These are phyloP conservation scores for Neuroterus valhalla DNA, from an alignment of 1,140 invertebrate species.

Conservation along the genomic window DNA sequence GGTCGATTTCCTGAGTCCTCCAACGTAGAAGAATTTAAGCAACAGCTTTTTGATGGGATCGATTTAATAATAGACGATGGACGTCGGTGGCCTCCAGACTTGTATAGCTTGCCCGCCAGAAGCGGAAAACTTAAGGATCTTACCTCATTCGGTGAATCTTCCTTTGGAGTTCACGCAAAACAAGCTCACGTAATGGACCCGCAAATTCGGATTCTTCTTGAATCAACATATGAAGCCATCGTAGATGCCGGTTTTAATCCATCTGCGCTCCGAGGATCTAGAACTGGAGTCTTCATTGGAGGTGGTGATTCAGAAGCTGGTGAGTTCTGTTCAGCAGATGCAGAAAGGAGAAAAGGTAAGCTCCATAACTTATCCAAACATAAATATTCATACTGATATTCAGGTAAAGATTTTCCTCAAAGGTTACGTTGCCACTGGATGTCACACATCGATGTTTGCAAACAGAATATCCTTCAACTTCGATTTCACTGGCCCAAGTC, in stretches of 20 bases:
- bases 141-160: constrained; percentile 91
- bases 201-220: constrained; percentile 91
- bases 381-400: not conserved
- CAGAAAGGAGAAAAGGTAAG: constrained; percentile 85
- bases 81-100: constrained; percentile 84
- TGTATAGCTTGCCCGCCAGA: constrained; percentile 88
- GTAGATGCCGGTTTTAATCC: constrained; percentile 95
- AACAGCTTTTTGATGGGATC: constrained; percentile 88
- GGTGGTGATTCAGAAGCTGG: constrained; percentile 90
- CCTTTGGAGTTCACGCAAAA: constrained; percentile 95
- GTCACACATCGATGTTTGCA: constrained; percentile 89
- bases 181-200: constrained; percentile 98
- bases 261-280: constrained; percentile 83
- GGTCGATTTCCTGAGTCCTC: constrained; percentile 91
- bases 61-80: constrained; percentile 93
- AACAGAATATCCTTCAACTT: constrained; percentile 86
- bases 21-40: constrained; percentile 91
- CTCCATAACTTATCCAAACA: not conserved
- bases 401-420: not conserved
- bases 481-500: constrained; percentile 82
- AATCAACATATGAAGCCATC: constrained; percentile 95
- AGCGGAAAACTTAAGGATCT: constrained; percentile 94
- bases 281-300: constrained; percentile 94
- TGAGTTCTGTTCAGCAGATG: constrained; percentile 85
- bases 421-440: constrained; percentile 65